Evolutionary conservation across 2,888 invertebrate species (phyloP).

Genomic region (Bellardia bayeri): DNA sequence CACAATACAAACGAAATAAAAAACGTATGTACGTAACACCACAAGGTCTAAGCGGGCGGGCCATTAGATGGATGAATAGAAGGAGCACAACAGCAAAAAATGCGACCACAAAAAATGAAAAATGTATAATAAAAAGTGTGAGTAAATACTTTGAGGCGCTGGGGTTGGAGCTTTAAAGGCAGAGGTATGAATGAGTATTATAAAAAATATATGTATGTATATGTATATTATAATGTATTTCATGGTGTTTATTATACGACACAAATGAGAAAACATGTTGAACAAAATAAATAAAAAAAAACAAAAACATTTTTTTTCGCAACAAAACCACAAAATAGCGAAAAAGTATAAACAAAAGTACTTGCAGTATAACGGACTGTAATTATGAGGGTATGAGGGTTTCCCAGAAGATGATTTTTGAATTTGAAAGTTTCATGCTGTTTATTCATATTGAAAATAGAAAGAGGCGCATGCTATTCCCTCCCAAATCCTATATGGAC

Average conservation of each 20-base stretch:
- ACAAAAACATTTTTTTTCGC: slow-evolving; percentile 29
- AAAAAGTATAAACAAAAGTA: slow-evolving; percentile 34
- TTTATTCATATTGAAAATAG: too few relatives aligned
- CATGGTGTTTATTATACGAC: slow-evolving; percentile 52
- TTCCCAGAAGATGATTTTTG: not conserved
- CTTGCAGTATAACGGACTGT: not conserved
- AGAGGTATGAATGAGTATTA: not conserved
- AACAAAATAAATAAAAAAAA: slow-evolving; percentile 69
- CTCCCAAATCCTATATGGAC: too few relatives aligned
- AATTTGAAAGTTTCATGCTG: too few relatives aligned
- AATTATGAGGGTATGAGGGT: not conserved
- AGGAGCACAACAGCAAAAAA: slow-evolving; percentile 12
- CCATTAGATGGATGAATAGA: slow-evolving; percentile 59
- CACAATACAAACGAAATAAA: slow-evolving; percentile 16
- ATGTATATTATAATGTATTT: slow-evolving; percentile 21
- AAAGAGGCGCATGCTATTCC: too few relatives aligned
- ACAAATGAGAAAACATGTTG: slow-evolving; percentile 71
- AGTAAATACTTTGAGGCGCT: not conserved
- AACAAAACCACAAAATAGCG: slow-evolving; percentile 66
- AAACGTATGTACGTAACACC: slow-evolving; percentile 29
- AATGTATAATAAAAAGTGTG: slow-evolving; percentile 27
- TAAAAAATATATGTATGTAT: not conserved
- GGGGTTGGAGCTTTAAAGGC: slow-evolving; percentile 8
- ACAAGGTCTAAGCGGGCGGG: slow-evolving; percentile 69
- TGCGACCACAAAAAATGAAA: slow-evolving; percentile 50